phyloP scores from a whole-genome alignment of 2,888 invertebrate genomes.

The Micropterix aruncella region DNA sequence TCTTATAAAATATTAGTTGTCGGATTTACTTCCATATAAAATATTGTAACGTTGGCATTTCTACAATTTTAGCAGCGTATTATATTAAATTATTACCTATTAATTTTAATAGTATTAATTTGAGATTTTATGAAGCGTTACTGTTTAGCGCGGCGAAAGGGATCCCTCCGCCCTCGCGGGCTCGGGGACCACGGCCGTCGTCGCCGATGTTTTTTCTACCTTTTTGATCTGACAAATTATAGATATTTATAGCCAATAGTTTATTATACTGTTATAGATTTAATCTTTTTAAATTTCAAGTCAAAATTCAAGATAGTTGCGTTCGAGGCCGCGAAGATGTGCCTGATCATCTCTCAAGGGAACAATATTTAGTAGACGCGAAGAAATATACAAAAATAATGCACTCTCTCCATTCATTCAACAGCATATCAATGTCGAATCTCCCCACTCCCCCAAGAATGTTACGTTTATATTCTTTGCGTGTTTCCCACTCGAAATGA shows the following conservation, averaged over 20 bases:
- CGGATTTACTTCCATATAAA: not conserved
- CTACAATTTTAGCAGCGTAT: conserved; percentile 5
- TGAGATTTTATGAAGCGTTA: not conserved
- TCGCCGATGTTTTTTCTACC: not conserved
- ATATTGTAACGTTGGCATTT: conserved; percentile 6
- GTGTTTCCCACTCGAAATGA: not conserved
- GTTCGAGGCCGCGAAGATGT: not conserved
- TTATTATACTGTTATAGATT: not conserved
- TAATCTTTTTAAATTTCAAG: not conserved
- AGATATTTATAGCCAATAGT: not conserved
- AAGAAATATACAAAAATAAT: too few species aligned
- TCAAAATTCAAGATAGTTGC: not conserved
- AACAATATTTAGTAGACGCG: not conserved
- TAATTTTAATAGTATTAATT: not conserved
- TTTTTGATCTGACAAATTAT: not conserved
- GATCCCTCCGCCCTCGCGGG: not conserved
- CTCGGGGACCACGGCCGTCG: not conserved
- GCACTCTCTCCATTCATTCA: too few species aligned
- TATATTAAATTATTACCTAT: not conserved
- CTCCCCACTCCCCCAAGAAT: too few species aligned
- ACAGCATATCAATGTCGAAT: too few species aligned
- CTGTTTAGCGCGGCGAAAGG: not conserved
- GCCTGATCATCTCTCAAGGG: not conserved
- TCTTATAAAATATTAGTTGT: not conserved
- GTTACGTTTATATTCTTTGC: too few species aligned